Evolutionary conservation across 2,888 invertebrate species (phyloP).

Genomic region (Cosmopolites sordidus): DNA sequence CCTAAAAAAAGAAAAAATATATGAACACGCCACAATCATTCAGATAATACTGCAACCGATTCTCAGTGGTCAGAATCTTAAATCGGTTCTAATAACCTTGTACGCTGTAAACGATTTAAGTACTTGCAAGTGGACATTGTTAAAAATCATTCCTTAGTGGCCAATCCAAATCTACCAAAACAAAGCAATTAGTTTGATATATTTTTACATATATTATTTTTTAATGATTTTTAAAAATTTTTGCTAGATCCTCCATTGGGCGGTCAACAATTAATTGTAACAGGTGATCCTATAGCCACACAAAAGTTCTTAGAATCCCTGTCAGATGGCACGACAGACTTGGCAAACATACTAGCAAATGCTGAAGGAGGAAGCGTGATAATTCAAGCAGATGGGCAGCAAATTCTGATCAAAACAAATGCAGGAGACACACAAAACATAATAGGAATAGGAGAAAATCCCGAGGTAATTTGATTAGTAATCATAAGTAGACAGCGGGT

Average conservation of each 20-base stretch:
- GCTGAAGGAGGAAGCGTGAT: conserved; percentile 47
- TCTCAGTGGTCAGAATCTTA: too few relatives aligned
- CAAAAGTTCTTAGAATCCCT: conserved; percentile 48
- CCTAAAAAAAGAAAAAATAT: too few relatives aligned
- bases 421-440: conserved; percentile 16
- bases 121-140: too few relatives aligned
- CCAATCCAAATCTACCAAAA: too few relatives aligned
- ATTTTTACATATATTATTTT: too few relatives aligned
- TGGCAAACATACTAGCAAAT: conserved; percentile 45
- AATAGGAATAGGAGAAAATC: neutral
- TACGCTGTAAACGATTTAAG: too few relatives aligned
- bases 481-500: too few relatives aligned
- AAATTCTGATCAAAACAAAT: conserved; percentile 48
- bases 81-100: too few relatives aligned
- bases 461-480: neutral
- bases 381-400: conserved; percentile 49
- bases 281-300: conserved; percentile 47
- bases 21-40: too few relatives aligned
- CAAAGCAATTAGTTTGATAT: too few relatives aligned
- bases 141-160: too few relatives aligned
- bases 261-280: conserved; percentile 46
- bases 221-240: neutral
- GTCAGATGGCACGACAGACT: conserved; percentile 46
- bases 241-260: conserved; percentile 18
- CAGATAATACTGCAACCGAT: too few relatives aligned